Evolutionary conservation across 2,888 invertebrate genomes (phyloP).

Genomic region (Eupeodes latifasciatus): DNA sequence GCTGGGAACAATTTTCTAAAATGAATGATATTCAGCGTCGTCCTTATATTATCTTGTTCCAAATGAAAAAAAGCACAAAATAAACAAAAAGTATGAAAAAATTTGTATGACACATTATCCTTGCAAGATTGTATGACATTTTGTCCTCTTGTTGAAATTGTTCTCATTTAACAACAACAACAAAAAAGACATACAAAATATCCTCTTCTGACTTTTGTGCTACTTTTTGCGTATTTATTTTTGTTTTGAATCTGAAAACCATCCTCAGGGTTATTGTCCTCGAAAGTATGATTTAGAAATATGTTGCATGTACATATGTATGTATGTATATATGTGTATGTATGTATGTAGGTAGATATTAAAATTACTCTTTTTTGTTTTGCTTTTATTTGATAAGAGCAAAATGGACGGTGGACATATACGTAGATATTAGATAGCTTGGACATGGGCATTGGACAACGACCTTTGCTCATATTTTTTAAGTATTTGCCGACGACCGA

Average conservation of each 20-base stretch:
- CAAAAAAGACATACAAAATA: background rate
- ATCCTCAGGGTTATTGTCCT: constrained; percentile 22
- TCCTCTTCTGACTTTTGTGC: constrained; percentile 28
- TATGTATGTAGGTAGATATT: no score
- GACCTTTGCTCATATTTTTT: background rate
- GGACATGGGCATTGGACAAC: background rate
- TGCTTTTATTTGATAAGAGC: background rate
- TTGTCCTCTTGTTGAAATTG: constrained; percentile 64
- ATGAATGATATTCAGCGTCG: constrained; percentile 69
- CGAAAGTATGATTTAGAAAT: background rate
- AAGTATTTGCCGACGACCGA: background rate
- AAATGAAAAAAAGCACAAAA: constrained; percentile 11
- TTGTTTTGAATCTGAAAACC: constrained; percentile 20
- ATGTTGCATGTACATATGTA: no score
- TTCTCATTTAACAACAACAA: constrained; percentile 9
- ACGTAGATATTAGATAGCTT: background rate
- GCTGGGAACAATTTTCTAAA: constrained; percentile 59
- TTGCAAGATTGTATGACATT: constrained; percentile 71
- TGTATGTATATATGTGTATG: background rate
- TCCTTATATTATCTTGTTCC: constrained; percentile 45
- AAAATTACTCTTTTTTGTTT: background rate
- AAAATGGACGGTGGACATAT: background rate
- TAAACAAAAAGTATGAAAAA: constrained; percentile 37
- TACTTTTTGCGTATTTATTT: constrained; percentile 19
- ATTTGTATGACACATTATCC: constrained; percentile 75